Conservation (phyloP, 2,888 invertebrate genomes). For the Ophioninae sp. region DNA sequence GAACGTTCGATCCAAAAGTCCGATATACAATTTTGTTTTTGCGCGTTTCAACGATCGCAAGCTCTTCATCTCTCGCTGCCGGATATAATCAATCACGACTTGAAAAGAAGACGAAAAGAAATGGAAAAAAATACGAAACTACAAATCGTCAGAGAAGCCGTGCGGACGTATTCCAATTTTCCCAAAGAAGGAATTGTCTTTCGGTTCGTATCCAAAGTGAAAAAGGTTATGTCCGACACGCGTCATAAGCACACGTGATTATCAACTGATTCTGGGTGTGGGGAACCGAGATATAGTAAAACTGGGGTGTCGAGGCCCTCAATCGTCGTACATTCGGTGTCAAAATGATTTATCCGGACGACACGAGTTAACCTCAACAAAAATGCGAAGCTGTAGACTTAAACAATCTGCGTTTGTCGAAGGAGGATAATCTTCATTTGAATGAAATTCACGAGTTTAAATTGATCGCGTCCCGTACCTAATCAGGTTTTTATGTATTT, state of each 20-base stretch:
- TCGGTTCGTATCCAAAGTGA: slow-evolving; percentile 84
- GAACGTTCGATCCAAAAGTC: not conserved
- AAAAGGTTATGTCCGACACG: not conserved
- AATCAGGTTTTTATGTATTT: too few relatives aligned
- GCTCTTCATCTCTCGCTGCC: not conserved
- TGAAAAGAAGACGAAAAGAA: not conserved
- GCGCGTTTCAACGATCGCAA: not conserved
- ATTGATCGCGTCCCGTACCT: too few relatives aligned
- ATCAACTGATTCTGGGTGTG: not conserved
- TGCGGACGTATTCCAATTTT: slow-evolving; percentile 90
- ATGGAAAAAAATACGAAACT: slow-evolving; percentile 80
- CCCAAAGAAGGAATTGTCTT: slow-evolving; percentile 93
- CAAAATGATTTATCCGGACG: not conserved
- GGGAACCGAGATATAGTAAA: not conserved
- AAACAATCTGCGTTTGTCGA: too few relatives aligned
- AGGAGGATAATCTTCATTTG: too few relatives aligned
- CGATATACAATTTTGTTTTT: not conserved
- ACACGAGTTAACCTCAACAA: not conserved
- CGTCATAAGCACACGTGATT: not conserved
- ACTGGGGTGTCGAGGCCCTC: not conserved
- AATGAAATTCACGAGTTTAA: too few relatives aligned
- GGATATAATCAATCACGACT: not conserved
- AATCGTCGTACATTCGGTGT: not conserved
- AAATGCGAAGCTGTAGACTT: too few relatives aligned
- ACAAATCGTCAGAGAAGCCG: slow-evolving; percentile 84